Evolutionary conservation across 1,140 invertebrate species (phyloP), one percentile per base, ranked within the genome.

Genomic region (Marisa cornuarietis): DNA sequence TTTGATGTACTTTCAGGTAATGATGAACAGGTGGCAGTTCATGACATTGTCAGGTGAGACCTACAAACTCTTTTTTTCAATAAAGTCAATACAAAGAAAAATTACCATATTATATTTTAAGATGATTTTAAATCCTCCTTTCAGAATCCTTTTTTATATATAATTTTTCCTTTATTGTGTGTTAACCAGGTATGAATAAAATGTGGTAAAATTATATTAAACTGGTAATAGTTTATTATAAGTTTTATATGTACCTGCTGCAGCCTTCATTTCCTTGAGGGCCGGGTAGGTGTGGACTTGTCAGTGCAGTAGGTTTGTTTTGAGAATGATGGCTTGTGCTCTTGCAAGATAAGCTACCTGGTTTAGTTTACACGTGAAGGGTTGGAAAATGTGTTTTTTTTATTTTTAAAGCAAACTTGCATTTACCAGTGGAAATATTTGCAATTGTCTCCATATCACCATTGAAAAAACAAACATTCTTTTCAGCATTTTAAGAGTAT

Each of bases 11-110:
- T 88, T 90, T 69, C 76, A 91, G 91, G 96, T 73, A 98, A 98
- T 92, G 97, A 98, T 92, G 96, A 97, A 89, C 94, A 96, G 92
- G 96, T 98, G 66, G 95, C 96, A 79, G 93, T 96, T n/a, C 96
- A 97, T 90, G 95, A 97, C 91, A 90, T 95, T 75, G 86, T 89
- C 88, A 96, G 94, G 95, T 96, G 93, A 93, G 93, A 90, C 80
- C 10, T 42, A 76, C 51, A 42, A 78, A 20, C 18, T 69, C 51
- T 26, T n/a, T 66, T 52, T 69, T 4, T 49, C 24, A 7, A 69
- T 16, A 26, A 31, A 76, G 13, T 16, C n/a, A 7, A 18, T 26
- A 68, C 11, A 24, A 68, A 11, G 31, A 68, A 24, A 11, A 7
- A 13, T 68, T 11, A 22, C 11, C 7, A 18, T 68, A 4, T 26